Evolutionary conservation across 2,113 vertebrate species (phyloP), one percentile per base, ranked within the genome.

Genomic region (Rhea pennata): DNA sequence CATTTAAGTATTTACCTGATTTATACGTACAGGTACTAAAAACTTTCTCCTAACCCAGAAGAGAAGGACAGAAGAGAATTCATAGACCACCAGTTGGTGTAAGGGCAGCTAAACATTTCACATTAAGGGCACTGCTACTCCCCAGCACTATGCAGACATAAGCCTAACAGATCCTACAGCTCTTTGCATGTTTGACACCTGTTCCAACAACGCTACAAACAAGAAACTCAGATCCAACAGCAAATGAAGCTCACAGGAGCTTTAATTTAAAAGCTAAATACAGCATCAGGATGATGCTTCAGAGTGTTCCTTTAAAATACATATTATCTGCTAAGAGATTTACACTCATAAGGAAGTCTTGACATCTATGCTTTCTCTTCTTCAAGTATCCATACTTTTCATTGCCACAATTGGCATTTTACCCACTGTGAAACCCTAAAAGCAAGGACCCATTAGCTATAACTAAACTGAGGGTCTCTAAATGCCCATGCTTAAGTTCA

Each of bases 21-120:
- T 92, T 39, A 51, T 0, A 0, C 5, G 9, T 46, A 39, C 27
- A 54, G 85, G 33, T 53, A 90, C 23, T 21, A 24, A 80, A 39
- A 73, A 51, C 22, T 26, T 66, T 4, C 62, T 69, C 73, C 14
- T 12, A 5, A 77, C 15, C 26, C 21, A 36, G 65, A 83, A 51
- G 73, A 2, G 8, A 92, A 81, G 22, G 26, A 65, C 22, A 53
- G 46, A 91, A 66, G 5, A 44, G 22, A 78, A 16, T 72, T 83
- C 66, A 88, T 2, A 80, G 39, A 58, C 17, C 26, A 77, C 29
- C 58, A 16, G 12, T 15, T 33, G 20, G 33, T 50, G 74, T 39
- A 58, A 80, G 90, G 92, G 72, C 22, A 86, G 23, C 31, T 27
- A 22, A 72, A 76, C 27, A 10, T 62, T 62, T 66, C 33, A 85